phyloP scores from a whole-genome alignment of 2,797 vertebrate genomes.

The Xenops minutus region DNA sequence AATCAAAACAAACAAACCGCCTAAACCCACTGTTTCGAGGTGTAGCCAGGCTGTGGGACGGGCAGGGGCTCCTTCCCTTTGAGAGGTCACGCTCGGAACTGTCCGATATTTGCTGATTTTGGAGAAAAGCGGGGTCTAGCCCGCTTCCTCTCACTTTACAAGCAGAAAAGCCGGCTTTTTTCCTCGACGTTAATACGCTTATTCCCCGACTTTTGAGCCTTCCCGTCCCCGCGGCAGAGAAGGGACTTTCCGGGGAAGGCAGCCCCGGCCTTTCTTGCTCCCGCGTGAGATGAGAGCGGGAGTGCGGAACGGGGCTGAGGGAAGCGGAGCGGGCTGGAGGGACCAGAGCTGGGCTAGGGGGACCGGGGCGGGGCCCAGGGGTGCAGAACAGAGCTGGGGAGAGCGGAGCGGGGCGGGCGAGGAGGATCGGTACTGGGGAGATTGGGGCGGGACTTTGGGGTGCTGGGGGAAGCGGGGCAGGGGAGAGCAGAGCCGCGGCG shows the following conservation, averaged over 20 bases:
- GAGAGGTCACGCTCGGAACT: conserved; percentile 6
- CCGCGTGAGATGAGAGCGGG: accelerated
- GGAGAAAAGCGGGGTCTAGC: neutral
- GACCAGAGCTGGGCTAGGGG: too few relatives aligned
- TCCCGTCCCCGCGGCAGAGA: neutral
- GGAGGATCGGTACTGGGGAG: accelerated
- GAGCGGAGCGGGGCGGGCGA: too few relatives aligned
- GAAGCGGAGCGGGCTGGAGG: neutral
- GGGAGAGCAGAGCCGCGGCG: neutral
- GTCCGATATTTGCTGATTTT: neutral
- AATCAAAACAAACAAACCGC: accelerated
- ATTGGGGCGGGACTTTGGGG: neutral
- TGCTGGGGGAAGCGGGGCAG: neutral
- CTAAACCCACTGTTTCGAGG: neutral
- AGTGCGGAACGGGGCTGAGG: neutral
- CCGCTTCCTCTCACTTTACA: neutral
- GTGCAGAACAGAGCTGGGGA: neutral
- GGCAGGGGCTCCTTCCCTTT: neutral
- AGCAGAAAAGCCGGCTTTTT: neutral
- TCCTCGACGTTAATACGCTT: neutral
- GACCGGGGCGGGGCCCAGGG: too few relatives aligned
- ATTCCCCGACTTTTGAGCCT: neutral
- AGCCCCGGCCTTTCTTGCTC: too few relatives aligned
- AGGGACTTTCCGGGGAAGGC: neutral
- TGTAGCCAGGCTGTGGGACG: neutral